These are phyloP conservation scores for Ophiodon elongatus DNA, from an alignment of 2,113 vertebrate species.

Conservation along the genomic window DNA sequence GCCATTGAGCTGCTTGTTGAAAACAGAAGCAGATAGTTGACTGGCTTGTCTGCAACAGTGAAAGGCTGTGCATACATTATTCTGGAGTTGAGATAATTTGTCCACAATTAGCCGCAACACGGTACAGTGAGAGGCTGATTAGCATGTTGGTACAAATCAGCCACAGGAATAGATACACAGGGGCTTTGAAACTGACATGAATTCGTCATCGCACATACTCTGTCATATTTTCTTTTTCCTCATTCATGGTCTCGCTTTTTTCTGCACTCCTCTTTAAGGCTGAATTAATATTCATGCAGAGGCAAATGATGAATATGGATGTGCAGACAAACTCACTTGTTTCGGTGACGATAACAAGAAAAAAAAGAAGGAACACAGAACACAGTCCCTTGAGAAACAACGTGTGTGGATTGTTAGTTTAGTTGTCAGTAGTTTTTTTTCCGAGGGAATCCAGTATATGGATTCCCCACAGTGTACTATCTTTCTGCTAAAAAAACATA, in stretches of 20 bases:
- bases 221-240: conserved; percentile 61
- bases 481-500: conserved; percentile 34
- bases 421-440: conserved; percentile 26
- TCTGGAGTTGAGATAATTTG: conserved; percentile 85
- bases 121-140: conserved; percentile 74
- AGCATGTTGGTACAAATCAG: conserved; percentile 78
- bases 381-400: conserved; percentile 60
- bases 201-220: conserved; percentile 66
- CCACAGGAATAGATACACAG: conserved; percentile 74
- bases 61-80: conserved; percentile 86
- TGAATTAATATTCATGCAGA: conserved; percentile 78
- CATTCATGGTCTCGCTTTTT: conserved; percentile 56
- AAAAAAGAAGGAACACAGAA: conserved; percentile 60
- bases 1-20: conserved; percentile 71
- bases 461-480: conserved; percentile 27
- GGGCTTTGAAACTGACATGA: conserved; percentile 80
- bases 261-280: conserved; percentile 56
- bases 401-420: conserved; percentile 68
- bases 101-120: conserved; percentile 80
- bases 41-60: conserved; percentile 58
- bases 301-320: conserved; percentile 79
- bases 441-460: conserved; percentile 17
- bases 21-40: conserved; percentile 65
- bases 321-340: conserved; percentile 70
- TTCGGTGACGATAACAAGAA: conserved; percentile 72